These are phyloP conservation scores for Phodopus roborovskii DNA, from an alignment of 2,113 vertebrate species.

Conservation along the genomic window DNA sequence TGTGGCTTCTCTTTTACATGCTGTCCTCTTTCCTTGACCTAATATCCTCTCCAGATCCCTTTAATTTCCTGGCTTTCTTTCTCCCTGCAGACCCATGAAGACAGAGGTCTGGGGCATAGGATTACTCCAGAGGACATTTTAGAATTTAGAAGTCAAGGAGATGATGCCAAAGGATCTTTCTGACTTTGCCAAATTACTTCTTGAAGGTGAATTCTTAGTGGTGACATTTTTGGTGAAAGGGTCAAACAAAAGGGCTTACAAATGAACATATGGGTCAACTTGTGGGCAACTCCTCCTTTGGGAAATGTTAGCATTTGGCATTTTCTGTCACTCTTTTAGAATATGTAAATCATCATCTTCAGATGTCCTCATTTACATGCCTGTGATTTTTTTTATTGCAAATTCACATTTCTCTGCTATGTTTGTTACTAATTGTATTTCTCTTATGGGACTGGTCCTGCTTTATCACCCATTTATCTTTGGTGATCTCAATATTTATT, in stretches of 20 bases:
- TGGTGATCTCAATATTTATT: slow-evolving; percentile 61
- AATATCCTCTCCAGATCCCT: not conserved
- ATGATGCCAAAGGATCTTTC: not conserved
- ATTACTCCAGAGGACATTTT: not conserved
- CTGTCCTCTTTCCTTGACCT: not conserved
- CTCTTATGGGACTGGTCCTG: slow-evolving; percentile 49
- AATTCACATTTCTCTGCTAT: slow-evolving; percentile 20
- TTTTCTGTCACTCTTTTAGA: slow-evolving; percentile 1
- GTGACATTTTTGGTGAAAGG: not conserved
- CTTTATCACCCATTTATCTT: slow-evolving; percentile 59
- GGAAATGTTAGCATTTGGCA: not conserved
- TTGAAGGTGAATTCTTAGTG: not conserved
- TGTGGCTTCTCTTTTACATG: not conserved
- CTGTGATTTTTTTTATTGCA: slow-evolving; percentile 66
- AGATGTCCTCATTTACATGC: slow-evolving; percentile 57
- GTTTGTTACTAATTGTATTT: slow-evolving; percentile 62
- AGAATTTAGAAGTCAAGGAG: not conserved
- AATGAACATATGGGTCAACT: not conserved
- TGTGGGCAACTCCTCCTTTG: slow-evolving; percentile 13
- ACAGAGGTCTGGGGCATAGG: not conserved
- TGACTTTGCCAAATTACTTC: slow-evolving; percentile 1
- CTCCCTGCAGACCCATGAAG: not conserved
- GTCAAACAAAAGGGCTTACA: not conserved
- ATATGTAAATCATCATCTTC: slow-evolving; percentile 50
- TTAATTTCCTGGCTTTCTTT: not conserved